Conservation (phyloP, 1,140 invertebrate species). For the Bombus balteatus region DNA sequence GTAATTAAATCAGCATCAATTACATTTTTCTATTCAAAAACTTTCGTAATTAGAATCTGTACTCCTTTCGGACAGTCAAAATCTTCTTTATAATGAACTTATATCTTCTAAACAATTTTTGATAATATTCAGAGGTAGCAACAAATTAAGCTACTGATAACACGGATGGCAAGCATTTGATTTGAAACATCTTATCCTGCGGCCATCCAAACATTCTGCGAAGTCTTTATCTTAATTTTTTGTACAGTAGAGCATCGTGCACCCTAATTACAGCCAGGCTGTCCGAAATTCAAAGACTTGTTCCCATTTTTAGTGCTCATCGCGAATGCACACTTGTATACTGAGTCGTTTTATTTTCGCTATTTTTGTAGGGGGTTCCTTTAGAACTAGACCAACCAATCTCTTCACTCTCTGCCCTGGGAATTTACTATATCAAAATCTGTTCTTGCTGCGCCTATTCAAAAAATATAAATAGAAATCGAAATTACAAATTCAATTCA, state of each 20-base stretch:
- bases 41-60: no score
- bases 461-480: neutral
- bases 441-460: neutral
- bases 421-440: neutral
- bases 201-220: neutral
- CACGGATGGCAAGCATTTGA: neutral
- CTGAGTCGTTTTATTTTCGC: neutral
- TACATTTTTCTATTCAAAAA: neutral
- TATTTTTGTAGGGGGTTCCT: neutral
- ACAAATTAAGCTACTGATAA: neutral
- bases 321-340: neutral
- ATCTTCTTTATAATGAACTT: neutral
- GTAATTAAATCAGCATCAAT: neutral
- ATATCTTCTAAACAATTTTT: neutral
- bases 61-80: no score
- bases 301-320: neutral
- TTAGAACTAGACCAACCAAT: neutral
- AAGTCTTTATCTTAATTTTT: neutral
- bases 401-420: neutral
- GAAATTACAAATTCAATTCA: neutral
- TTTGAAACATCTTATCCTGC: neutral
- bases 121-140: neutral
- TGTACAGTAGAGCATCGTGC: neutral
- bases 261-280: neutral
- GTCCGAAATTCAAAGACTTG: neutral